Evolutionary conservation across 2,113 vertebrate species (phyloP).

Genomic region (Rattus rattus): DNA sequence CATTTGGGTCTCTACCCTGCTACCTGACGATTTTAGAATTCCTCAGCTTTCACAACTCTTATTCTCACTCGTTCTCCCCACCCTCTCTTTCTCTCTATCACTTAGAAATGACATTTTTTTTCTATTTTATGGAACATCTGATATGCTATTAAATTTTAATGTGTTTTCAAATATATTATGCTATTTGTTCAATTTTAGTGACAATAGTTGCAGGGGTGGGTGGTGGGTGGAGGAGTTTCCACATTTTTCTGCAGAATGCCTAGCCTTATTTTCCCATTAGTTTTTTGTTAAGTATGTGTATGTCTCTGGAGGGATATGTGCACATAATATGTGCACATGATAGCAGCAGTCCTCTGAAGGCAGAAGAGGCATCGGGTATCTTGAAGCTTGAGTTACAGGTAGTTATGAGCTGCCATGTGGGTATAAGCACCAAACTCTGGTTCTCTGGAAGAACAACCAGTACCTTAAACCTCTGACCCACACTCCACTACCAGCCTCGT

Average conservation of each 20-base stretch:
- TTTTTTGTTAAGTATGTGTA: not conserved
- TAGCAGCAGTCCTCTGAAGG: not conserved
- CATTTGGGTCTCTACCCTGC: not conserved
- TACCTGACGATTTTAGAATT: not conserved
- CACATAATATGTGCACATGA: not conserved
- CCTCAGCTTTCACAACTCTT: not conserved
- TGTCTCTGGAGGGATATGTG: not conserved
- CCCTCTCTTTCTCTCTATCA: not conserved
- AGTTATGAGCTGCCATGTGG: not conserved
- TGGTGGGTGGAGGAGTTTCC: not conserved
- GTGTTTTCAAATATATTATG: not conserved
- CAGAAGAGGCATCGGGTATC: not conserved
- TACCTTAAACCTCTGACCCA: not conserved
- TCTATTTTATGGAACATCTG: slow-evolving; percentile 10
- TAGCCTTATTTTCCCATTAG: not conserved
- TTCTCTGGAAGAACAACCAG: not conserved
- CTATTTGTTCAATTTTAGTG: not conserved
- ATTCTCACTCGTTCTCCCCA: not conserved
- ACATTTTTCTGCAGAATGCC: not conserved
- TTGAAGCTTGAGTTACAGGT: not conserved
- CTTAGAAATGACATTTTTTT: not conserved
- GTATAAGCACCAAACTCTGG: not conserved
- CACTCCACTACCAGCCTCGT: not conserved
- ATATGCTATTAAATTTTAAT: not conserved
- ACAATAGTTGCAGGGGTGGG: not conserved